Evolutionary conservation across 2,888 invertebrate genomes (phyloP).

Genomic region (Gibbula magus): DNA sequence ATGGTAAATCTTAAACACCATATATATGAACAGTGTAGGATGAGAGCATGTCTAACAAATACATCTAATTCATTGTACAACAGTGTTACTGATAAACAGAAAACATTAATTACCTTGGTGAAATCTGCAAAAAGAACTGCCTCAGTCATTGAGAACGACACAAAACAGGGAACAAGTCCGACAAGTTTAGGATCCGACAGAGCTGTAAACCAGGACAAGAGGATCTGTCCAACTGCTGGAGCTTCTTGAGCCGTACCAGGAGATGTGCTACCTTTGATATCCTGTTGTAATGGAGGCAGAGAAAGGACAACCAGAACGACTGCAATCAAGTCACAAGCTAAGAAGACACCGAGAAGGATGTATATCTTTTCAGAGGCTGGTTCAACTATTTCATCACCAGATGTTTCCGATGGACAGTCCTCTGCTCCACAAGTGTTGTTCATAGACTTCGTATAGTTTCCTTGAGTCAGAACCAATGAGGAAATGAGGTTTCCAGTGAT

Average conservation of each 20-base stretch:
- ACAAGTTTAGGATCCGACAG: constrained; percentile 49
- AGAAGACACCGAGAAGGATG: constrained; percentile 55
- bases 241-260: too few relatives aligned
- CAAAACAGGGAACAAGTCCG: constrained; percentile 61
- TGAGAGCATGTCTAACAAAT: too few relatives aligned
- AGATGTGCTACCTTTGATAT: not conserved
- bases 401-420: constrained; percentile 51
- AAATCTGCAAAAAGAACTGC: constrained; percentile 66
- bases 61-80: too few relatives aligned
- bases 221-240: constrained; percentile 35
- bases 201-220: constrained; percentile 45
- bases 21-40: too few relatives aligned
- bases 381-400: constrained; percentile 35
- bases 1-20: too few relatives aligned
- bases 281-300: constrained; percentile 49
- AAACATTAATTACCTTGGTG: constrained; percentile 64
- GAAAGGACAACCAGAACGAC: constrained; percentile 48
- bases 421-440: constrained; percentile 51
- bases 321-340: constrained; percentile 55
- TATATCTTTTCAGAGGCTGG: constrained; percentile 48
- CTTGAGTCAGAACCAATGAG: constrained; percentile 56
- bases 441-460: constrained; percentile 30
- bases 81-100: too few relatives aligned
- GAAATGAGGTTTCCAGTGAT: constrained; percentile 67
- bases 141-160: constrained; percentile 66